Evolutionary conservation across 2,888 invertebrate genomes (phyloP).

Genomic region (Zaprionus lineosus): DNA sequence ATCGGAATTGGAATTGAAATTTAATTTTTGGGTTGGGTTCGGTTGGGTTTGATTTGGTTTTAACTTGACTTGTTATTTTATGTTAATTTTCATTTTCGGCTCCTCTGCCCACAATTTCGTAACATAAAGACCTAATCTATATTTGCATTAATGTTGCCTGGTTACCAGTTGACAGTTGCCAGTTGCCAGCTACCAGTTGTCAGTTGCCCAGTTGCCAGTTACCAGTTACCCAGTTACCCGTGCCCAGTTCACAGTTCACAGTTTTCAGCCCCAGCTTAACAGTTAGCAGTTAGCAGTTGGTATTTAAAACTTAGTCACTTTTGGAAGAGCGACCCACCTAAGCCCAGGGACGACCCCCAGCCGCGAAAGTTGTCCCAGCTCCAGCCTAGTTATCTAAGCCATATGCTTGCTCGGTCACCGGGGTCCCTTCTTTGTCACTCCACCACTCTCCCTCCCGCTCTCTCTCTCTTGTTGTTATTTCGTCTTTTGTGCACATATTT

Average conservation of each 20-base stretch:
- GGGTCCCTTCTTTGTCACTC: neutral
- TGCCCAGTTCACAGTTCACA: too few species aligned
- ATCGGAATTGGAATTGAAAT: too few species aligned
- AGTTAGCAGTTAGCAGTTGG: too few species aligned
- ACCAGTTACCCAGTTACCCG: too few species aligned
- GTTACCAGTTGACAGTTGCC: conserved; percentile 16
- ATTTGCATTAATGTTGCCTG: conserved; percentile 21
- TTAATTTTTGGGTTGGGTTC: neutral
- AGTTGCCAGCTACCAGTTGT: too few species aligned
- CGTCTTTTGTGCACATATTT: conserved; percentile 58
- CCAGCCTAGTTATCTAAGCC: conserved; percentile 24
- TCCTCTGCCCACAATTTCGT: conserved; percentile 31
- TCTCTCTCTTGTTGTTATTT: neutral
- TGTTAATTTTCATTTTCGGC: conserved; percentile 24
- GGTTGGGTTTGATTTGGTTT: neutral
- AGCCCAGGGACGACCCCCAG: neutral
- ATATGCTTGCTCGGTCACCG: neutral
- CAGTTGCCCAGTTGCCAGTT: conserved; percentile 9
- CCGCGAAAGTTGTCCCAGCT: neutral
- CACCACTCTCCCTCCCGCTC: neutral
- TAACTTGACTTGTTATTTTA: conserved; percentile 1
- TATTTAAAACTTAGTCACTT: neutral
- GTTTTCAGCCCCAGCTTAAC: conserved; percentile 22
- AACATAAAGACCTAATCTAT: conserved; percentile 36
- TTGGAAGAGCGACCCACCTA: conserved; percentile 7